Evolutionary conservation across 2,113 vertebrate species (phyloP).

Genomic region (Orthochromis indermauri): DNA sequence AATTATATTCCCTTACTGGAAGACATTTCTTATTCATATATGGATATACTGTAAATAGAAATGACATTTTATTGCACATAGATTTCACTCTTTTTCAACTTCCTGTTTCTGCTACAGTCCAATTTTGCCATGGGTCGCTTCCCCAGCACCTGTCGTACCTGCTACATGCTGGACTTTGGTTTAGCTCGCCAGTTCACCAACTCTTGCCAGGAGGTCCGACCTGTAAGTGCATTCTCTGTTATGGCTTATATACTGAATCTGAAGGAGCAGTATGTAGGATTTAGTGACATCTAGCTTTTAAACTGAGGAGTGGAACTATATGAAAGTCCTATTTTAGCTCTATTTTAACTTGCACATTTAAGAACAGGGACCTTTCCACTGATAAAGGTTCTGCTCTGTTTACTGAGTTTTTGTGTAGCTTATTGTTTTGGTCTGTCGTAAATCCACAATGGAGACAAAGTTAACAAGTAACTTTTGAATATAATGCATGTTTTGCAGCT

Average conservation of each 20-base stretch:
- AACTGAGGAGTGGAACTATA: neutral
- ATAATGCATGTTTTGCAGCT: neutral
- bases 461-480: neutral
- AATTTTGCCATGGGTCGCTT: slow-evolving; percentile 99
- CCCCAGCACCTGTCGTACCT: slow-evolving; percentile 93
- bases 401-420: neutral
- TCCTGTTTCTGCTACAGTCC: slow-evolving; percentile 70
- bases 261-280: neutral
- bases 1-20: neutral
- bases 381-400: neutral
- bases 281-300: neutral
- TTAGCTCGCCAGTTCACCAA: slow-evolving; percentile 98
- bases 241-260: neutral
- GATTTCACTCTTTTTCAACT: neutral
- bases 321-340: neutral
- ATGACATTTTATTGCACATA: neutral
- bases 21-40: neutral
- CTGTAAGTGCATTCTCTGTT: slow-evolving; percentile 75
- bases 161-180: slow-evolving; percentile 99
- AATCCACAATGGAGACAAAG: neutral
- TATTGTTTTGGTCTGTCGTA: neutral
- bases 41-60: neutral
- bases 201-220: slow-evolving; percentile 95
- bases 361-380: neutral
- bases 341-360: neutral